Evolutionary conservation across 2,888 invertebrate species (phyloP), one percentile per base, ranked within the genome.

Genomic region (Lissocephala sabroskyi): DNA sequence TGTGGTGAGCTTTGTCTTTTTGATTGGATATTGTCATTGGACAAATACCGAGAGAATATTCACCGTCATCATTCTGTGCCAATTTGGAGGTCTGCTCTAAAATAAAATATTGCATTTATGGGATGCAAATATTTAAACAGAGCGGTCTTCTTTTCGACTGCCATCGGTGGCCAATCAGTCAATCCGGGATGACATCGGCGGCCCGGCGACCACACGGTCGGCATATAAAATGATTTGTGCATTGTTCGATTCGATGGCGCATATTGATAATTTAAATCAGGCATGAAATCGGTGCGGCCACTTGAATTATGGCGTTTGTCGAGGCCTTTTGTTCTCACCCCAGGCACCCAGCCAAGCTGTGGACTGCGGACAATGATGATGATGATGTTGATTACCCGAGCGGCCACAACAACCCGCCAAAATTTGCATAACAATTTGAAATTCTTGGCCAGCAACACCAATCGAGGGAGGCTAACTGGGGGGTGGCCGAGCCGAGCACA

Each of bases 241-340:
- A 68, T 68, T 68, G 76, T 68, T 75, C 68, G 59, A 53, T 45
- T 65, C 65, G 65, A 65, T 67, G 65, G 65, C 61, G 65, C 56
- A 56, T 77, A 71, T 71, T 71, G 77, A 71, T 71, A 77, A 71
- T 77, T 77, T 75, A 71, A 71, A 71, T 71, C 71, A 77, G 75
- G 77, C 71, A 71, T 77, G 58, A 71, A 71, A 71, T 71, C 77
- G 66, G 62, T 58, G 65, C 57, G 65, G 74, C 68, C 59, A 76
- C 77, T 73, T 76, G 73, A 70, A 73, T 70, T 76, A 70, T 76
- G 77, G 74, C 77, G 77, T 76, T 68, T 73, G 65, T 59, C 60
- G 77, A 68, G n/a, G 66, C 74, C 77, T 73, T 73, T 70, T 76
- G 77, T 73, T 76, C 77, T 76, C 77, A 41, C 29, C n/a, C 6